Evolutionary conservation across 1,140 invertebrate species (phyloP).

Genomic region (Tetramorium simillimum): DNA sequence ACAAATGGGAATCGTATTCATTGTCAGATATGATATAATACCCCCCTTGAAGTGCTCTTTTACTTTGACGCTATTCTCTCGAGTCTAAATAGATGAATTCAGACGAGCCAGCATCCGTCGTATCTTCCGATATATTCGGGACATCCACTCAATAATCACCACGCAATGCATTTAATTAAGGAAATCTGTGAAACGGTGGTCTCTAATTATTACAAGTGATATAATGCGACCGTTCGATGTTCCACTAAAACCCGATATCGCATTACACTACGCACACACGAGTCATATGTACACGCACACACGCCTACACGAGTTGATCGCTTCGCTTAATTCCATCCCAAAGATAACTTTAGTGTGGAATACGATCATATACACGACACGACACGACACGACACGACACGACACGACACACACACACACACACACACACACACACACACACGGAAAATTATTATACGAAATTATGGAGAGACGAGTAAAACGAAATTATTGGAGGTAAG

Average conservation of each 20-base stretch:
- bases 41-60: neutral
- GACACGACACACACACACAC: neutral
- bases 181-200: slow-evolving; percentile 19
- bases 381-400: neutral
- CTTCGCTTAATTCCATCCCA: slow-evolving; percentile 15
- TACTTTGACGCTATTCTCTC: neutral
- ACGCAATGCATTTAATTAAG: slow-evolving; percentile 40
- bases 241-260: slow-evolving; percentile 26
- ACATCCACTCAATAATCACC: neutral
- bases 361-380: neutral
- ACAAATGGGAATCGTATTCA: neutral
- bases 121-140: neutral
- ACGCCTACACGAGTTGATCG: neutral
- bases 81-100: neutral
- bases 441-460: neutral
- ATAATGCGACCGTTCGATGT: neutral
- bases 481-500: neutral
- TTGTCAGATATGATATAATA: neutral
- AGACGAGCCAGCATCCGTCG: neutral
- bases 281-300: neutral
- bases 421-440: neutral
- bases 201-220: slow-evolving; percentile 48
- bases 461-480: neutral
- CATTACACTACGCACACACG: neutral
- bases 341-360: slow-evolving; percentile 20